These are phyloP conservation scores for Labeo calbasu DNA, from an alignment of 2,797 vertebrate genomes.

Conservation along the genomic window DNA sequence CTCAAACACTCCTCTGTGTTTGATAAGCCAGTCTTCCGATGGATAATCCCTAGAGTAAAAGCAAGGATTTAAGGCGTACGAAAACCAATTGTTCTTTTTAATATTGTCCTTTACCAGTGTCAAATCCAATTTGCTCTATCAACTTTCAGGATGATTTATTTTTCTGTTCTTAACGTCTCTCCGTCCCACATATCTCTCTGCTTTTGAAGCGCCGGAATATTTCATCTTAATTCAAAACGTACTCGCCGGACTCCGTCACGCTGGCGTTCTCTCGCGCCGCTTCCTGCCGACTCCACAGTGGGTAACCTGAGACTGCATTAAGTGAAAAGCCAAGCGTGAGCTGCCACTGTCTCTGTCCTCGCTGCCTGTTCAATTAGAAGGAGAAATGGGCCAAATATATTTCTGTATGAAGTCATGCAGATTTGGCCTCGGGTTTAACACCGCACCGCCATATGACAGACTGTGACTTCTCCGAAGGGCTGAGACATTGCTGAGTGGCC, in stretches of 20 bases:
- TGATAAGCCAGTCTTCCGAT: conserved; percentile 41
- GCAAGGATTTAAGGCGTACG: conserved; percentile 27
- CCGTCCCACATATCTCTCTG: conserved; percentile 24
- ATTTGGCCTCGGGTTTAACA: conserved; percentile 51
- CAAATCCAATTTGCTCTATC: conserved; percentile 54
- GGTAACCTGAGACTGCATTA: conserved; percentile 53
- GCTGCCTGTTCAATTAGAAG: conserved; percentile 55
- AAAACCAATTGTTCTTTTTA: conserved; percentile 42
- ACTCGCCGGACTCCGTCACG: conserved; percentile 20
- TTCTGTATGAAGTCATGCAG: conserved; percentile 56
- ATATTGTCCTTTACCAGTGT: conserved; percentile 44
- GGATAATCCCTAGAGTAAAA: conserved; percentile 43
- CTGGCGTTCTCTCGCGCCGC: conserved; percentile 18
- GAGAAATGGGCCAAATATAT: conserved; percentile 57
- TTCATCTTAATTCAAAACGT: conserved; percentile 17
- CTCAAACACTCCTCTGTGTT: conserved; percentile 42
- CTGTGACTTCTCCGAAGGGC: conserved; percentile 48
- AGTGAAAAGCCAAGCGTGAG: conserved; percentile 58
- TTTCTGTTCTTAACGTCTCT: conserved; percentile 5
- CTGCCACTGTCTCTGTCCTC: conserved; percentile 48
- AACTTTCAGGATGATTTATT: conserved; percentile 49
- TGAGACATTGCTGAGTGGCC: conserved; percentile 46
- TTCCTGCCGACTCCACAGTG: conserved; percentile 48
- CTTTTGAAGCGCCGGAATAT: conserved; percentile 26
- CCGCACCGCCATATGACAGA: conserved; percentile 47